A percentile compares a stretch with the other conserved stretches of the same genome.
Conservation (phyloP, 2,888 invertebrate species). For the Caenorhabditis doughertyi region DNA sequence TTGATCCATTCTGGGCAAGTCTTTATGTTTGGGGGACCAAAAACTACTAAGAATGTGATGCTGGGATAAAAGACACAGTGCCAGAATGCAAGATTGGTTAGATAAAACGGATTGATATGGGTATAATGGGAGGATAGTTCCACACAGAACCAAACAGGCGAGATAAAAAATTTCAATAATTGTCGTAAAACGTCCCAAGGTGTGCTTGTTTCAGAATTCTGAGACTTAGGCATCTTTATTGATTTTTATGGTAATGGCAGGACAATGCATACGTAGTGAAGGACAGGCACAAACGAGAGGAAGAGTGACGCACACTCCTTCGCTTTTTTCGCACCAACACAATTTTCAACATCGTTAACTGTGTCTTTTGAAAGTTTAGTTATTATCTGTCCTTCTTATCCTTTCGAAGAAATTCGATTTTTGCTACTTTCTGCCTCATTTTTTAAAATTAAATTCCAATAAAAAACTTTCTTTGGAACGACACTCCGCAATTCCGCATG, state of each 20-base stretch:
- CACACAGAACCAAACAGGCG: neutral
- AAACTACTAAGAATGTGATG: neutral
- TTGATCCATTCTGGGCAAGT: neutral
- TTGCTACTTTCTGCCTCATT: neutral
- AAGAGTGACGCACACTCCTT: no score
- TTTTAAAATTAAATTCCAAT: neutral
- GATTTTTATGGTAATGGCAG: no score
- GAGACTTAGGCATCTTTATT: neutral
- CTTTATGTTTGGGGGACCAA: neutral
- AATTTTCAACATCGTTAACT: no score
- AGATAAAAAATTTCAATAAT: neutral
- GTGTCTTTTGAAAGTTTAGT: no score
- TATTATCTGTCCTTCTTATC: no score
- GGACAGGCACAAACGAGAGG: no score
- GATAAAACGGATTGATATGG: neutral
- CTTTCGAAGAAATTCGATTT: no score
- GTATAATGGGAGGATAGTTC: neutral
- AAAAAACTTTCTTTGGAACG: conserved; percentile 14
- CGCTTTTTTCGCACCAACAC: no score
- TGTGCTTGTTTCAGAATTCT: neutral
- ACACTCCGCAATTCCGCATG: conserved; percentile 5
- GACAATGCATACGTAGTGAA: no score
- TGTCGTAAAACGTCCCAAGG: neutral
- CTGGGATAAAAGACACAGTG: neutral
- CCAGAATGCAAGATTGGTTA: neutral